phyloP scores from a whole-genome alignment of 2,113 vertebrate species.

The Acinonyx jubatus region DNA sequence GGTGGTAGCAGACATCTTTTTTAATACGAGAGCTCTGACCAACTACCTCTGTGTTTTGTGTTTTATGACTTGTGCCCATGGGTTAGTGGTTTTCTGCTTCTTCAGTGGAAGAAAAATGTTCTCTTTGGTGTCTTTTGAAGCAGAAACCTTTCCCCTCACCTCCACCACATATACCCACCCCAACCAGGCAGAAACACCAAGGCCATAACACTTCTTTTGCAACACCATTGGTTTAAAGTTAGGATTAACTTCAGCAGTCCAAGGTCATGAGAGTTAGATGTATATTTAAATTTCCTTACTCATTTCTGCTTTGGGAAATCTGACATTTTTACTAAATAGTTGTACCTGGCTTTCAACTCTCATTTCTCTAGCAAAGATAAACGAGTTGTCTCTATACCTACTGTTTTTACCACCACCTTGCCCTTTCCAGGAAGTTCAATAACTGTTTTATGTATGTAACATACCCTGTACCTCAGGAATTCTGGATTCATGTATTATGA shows the following conservation, averaged over 20 bases:
- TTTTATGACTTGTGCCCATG: neutral
- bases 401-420: neutral
- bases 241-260: neutral
- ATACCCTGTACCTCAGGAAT: neutral
- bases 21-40: neutral
- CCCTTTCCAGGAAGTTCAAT: neutral
- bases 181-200: neutral
- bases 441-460: neutral
- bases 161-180: neutral
- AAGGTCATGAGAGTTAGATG: neutral
- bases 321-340: neutral
- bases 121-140: neutral
- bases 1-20: neutral
- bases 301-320: conserved; percentile 13
- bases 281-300: neutral
- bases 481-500: neutral
- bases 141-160: neutral
- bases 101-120: neutral
- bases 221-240: neutral
- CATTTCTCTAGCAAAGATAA: neutral
- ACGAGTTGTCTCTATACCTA: neutral
- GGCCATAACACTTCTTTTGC: neutral
- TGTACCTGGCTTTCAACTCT: neutral
- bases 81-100: neutral
- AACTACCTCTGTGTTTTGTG: neutral